Evolutionary conservation across 2,113 vertebrate species (phyloP).

Genomic region (Rhabdomys dilectus): DNA sequence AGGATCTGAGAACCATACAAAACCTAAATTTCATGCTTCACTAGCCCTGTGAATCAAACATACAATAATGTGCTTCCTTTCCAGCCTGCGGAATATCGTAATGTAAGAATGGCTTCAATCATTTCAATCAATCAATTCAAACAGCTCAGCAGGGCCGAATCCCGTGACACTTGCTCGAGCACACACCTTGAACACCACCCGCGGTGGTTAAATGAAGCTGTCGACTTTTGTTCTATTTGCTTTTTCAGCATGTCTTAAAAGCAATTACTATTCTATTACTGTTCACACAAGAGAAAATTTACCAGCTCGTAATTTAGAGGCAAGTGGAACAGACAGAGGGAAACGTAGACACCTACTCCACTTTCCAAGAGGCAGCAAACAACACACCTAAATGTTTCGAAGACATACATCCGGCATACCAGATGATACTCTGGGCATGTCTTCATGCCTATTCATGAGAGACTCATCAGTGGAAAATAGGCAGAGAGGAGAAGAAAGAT

Average conservation of each 20-base stretch:
- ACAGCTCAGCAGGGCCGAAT: slow-evolving; percentile 28
- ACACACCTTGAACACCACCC: not conserved
- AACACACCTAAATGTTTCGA: slow-evolving; percentile 49
- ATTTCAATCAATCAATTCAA: no score
- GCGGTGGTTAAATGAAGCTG: slow-evolving; percentile 51
- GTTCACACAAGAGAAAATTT: slow-evolving; percentile 72
- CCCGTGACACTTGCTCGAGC: not conserved
- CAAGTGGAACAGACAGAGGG: slow-evolving; percentile 57
- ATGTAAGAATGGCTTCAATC: not conserved
- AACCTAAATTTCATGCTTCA: slow-evolving; percentile 57
- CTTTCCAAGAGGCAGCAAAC: slow-evolving; percentile 48
- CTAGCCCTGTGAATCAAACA: slow-evolving; percentile 37
- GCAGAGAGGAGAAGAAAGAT: not conserved
- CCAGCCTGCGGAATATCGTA: slow-evolving; percentile 18
- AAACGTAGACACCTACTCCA: slow-evolving; percentile 37
- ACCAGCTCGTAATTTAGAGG: slow-evolving; percentile 73
- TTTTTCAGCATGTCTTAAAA: slow-evolving; percentile 69
- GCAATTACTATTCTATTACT: slow-evolving; percentile 75
- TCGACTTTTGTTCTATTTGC: slow-evolving; percentile 49
- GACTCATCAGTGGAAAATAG: slow-evolving; percentile 48
- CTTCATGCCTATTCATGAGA: slow-evolving; percentile 62
- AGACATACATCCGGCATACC: not conserved
- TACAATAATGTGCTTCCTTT: slow-evolving; percentile 19
- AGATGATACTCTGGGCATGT: not conserved
- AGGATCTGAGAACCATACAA: slow-evolving; percentile 50